phyloP scores from a whole-genome alignment of 2,113 vertebrate species.

The Nibea coibor region DNA sequence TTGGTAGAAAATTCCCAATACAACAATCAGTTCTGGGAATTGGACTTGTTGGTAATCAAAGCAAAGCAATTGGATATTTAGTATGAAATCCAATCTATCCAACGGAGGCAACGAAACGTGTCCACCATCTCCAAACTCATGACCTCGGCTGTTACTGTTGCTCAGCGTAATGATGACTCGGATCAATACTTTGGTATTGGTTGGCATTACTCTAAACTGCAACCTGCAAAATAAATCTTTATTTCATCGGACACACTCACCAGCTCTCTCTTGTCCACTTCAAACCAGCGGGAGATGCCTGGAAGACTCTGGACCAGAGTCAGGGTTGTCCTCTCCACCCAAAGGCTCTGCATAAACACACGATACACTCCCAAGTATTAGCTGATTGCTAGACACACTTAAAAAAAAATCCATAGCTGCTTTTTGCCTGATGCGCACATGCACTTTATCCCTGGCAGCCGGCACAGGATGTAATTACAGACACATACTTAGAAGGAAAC shows the following conservation, averaged over 20 bases:
- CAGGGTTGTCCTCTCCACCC: slow-evolving; percentile 97
- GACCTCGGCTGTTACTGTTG: slow-evolving; percentile 42
- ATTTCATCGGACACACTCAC: slow-evolving; percentile 83
- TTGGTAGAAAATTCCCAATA: slow-evolving; percentile 2
- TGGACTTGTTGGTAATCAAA: slow-evolving; percentile 33
- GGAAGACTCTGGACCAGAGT: slow-evolving; percentile 98
- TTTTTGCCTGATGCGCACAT: slow-evolving; percentile 8
- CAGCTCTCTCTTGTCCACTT: slow-evolving; percentile 98
- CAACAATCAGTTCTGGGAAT: slow-evolving; percentile 2
- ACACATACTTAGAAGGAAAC: slow-evolving; percentile 19
- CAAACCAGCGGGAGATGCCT: slow-evolving; percentile 99
- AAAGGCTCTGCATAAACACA: slow-evolving; percentile 89
- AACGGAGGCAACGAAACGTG: slow-evolving; percentile 18
- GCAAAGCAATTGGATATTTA: slow-evolving; percentile 23
- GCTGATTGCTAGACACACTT: slow-evolving; percentile 10
- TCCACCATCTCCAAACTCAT: slow-evolving; percentile 39
- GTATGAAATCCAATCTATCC: slow-evolving; percentile 1
- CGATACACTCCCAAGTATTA: background rate
- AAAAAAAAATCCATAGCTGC: slow-evolving; percentile 22
- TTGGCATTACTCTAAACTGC: slow-evolving; percentile 27
- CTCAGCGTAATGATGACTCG: slow-evolving; percentile 37
- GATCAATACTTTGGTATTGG: slow-evolving; percentile 54
- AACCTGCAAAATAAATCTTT: slow-evolving; percentile 32
- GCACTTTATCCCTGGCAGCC: background rate
- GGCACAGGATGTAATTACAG: slow-evolving; percentile 30